Base-by-base conservation (phyloP, 1,140 invertebrate genomes). In the Pseudomyrmex sp. region DNA sequence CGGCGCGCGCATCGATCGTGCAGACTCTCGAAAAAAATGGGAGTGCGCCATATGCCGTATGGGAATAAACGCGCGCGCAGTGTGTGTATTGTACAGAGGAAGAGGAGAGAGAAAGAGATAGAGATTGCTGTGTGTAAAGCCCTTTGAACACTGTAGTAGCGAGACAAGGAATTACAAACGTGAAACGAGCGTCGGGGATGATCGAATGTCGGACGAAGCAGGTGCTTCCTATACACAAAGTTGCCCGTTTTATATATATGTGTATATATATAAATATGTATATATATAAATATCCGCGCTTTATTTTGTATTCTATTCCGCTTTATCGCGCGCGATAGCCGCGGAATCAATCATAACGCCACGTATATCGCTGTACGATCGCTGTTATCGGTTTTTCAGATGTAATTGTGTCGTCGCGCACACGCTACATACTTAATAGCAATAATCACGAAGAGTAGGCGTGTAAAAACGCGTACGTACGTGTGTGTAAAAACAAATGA, bases 181-280 rank as follows among this genome's bases (percentile, higher is more conserved):
- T 59, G 66, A 46, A 80, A 72, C 61, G 48, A 65, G 20, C 61
- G 76, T 10, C 76, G 65, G 35, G 35, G 54, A 79, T 59, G 76
- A 79, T 70, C 76, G 76, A 79, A 69, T 59, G 76, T 70, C 54
- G 65, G 76, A 70, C 66, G 46, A n/a, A 59, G 76, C 76, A 80
- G 76, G 76, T 80, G 76, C 76, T 69, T 48, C 66, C 35, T 35
- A 35, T 35, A 35, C 35, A 44, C 76, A 59, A 72, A 80, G 44
- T 70, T 59, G 54, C 8, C 20, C 66, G 66, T 72, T 80, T 72
- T 59, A 5, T 35, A 35, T 35, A 35, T 35, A 35, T 35, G 5
- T 35, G 0, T 35, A 5, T 35, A 35, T 35, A 7, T 35, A 35
- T 35, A 35, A 7, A 35, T 35, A 35, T 35, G 0, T 7, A 35